A percentile compares a stretch with the other conserved stretches of the same genome.
Conservation (phyloP, 2,113 vertebrate genomes). For the Gopherus evgoodei region DNA sequence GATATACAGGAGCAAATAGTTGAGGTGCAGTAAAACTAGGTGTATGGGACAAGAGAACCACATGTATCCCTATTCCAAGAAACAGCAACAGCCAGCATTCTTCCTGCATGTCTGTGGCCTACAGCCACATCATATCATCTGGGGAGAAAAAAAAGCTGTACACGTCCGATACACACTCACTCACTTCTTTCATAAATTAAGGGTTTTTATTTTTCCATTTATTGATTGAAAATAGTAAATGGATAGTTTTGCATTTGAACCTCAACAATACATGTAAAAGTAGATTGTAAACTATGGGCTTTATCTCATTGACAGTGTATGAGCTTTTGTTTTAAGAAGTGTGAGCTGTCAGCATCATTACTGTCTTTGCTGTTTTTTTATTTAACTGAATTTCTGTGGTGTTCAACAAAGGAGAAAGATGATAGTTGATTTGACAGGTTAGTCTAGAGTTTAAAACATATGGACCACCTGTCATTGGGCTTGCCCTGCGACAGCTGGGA, state of each 20-base stretch:
- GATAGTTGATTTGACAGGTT: neutral
- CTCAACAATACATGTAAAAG: neutral
- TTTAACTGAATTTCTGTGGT: neutral
- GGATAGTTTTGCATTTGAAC: neutral
- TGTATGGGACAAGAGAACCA: fast-evolving
- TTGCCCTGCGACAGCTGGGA: neutral
- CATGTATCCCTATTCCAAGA: neutral
- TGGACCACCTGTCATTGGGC: neutral
- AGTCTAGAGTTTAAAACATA: neutral
- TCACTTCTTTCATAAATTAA: neutral
- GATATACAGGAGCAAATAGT: neutral
- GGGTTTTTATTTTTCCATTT: neutral
- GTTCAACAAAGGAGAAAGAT: neutral
- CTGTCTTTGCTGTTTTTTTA: conserved; percentile 9
- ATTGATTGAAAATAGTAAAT: neutral
- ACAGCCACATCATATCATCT: neutral
- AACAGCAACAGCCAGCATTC: neutral
- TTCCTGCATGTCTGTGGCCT: neutral
- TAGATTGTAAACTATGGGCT: neutral
- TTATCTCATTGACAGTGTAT: neutral
- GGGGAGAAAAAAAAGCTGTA: neutral
- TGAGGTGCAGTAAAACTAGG: neutral
- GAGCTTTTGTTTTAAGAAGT: conserved; percentile 13
- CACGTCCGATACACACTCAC: neutral
- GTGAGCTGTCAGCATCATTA: neutral